Evolutionary conservation across 2,797 vertebrate genomes (phyloP).

Genomic region (Furcifer pardalis): DNA sequence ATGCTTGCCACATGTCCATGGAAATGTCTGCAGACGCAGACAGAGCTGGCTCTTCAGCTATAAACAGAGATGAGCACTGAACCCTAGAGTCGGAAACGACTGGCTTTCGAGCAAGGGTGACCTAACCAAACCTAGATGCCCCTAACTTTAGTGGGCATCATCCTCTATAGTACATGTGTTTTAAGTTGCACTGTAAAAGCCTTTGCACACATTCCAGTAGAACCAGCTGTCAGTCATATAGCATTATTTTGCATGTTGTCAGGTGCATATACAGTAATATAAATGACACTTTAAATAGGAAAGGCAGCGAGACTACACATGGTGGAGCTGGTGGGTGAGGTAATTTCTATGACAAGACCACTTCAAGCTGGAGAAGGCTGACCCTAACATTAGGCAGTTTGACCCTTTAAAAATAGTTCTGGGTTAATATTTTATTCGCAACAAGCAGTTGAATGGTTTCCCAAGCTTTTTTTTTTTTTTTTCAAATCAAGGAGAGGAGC

Average conservation of each 20-base stretch:
- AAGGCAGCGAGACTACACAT: neutral
- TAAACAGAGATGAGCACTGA: too few relatives aligned
- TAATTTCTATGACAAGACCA: neutral
- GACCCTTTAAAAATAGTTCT: too few relatives aligned
- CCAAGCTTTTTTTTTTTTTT: neutral
- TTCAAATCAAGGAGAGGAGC: too few relatives aligned
- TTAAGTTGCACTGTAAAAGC: neutral
- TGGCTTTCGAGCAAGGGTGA: too few relatives aligned
- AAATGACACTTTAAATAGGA: neutral
- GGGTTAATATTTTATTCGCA: too few relatives aligned
- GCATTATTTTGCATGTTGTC: neutral
- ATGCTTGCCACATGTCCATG: too few relatives aligned
- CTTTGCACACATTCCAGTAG: neutral
- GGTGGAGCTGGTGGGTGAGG: neutral
- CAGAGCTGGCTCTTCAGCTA: too few relatives aligned
- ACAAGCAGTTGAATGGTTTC: neutral
- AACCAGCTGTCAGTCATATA: too few relatives aligned
- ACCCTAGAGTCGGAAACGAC: too few relatives aligned
- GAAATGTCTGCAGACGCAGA: too few relatives aligned
- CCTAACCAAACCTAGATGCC: too few relatives aligned
- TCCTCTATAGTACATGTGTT: neutral
- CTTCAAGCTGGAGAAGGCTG: neutral
- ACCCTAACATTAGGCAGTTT: neutral
- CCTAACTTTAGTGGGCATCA: neutral
- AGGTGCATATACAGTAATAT: neutral